Evolutionary conservation across 1,140 invertebrate genomes (phyloP).

Genomic region (Brachystomella parvula): DNA sequence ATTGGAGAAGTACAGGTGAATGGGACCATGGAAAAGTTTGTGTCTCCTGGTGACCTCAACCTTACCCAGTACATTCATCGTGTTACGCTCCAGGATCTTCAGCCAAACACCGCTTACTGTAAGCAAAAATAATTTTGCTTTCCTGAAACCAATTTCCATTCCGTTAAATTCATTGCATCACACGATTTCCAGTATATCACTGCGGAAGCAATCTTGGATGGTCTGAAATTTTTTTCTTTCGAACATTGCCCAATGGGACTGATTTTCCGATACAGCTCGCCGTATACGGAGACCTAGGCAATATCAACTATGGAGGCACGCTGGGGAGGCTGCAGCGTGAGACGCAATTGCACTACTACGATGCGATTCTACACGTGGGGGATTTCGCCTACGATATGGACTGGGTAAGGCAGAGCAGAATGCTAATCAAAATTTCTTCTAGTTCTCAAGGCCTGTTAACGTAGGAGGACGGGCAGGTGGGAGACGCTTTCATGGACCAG

Average conservation of each 20-base stretch:
- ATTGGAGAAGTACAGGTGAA: conserved; percentile 48
- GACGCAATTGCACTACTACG: conserved; percentile 44
- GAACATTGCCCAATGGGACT: conserved; percentile 51
- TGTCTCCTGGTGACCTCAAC: conserved; percentile 64
- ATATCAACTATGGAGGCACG: conserved; percentile 40
- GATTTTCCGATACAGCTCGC: conserved; percentile 47
- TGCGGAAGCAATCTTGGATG: conserved; percentile 69
- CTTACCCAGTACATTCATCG: conserved; percentile 71
- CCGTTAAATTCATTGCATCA: neutral
- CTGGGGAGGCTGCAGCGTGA: conserved; percentile 46
- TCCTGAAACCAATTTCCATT: conserved; percentile 6
- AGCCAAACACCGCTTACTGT: conserved; percentile 52
- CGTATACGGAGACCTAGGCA: conserved; percentile 51
- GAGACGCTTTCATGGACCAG: conserved; percentile 85
- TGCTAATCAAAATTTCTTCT: conserved; percentile 49
- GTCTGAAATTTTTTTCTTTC: conserved; percentile 68
- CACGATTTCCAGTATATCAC: conserved; percentile 58
- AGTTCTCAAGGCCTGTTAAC: conserved; percentile 43
- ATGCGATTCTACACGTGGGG: conserved; percentile 51
- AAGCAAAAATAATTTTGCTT: conserved; percentile 9
- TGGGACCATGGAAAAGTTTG: conserved; percentile 53
- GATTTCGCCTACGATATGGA: conserved; percentile 53
- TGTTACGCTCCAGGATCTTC: conserved; percentile 53
- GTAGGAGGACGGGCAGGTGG: conserved; percentile 61
- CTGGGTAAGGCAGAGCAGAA: neutral